These are phyloP conservation scores for Drosophila kambysellisi DNA, from an alignment of 2,888 invertebrate species.

Conservation along the genomic window DNA sequence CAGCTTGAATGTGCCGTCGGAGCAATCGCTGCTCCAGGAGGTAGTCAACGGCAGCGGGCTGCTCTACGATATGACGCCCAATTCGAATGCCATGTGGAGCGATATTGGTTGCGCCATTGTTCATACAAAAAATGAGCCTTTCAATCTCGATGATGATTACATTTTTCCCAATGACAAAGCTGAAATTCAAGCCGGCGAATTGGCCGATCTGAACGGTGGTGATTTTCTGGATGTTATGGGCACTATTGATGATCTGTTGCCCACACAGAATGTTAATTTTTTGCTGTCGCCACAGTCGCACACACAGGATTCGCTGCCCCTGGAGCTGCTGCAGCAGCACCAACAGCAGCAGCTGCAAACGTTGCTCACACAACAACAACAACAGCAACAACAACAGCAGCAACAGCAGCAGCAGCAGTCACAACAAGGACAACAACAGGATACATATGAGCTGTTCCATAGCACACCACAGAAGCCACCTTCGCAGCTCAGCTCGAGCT, in stretches of 20 bases:
- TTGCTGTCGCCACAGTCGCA: constrained; percentile 79
- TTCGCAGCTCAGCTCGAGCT: constrained; percentile 61
- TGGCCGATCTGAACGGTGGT: constrained; percentile 94
- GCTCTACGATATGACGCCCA: constrained; percentile 79
- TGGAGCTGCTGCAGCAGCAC: constrained; percentile 82
- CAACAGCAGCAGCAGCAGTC: constrained; percentile 62
- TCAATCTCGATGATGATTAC: constrained; percentile 94
- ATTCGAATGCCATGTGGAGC: constrained; percentile 85
- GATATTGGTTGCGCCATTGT: constrained; percentile 85
- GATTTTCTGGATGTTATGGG: constrained; percentile 90
- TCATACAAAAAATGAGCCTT: constrained; percentile 86
- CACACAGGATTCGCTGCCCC: constrained; percentile 75
- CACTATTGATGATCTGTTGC: constrained; percentile 92
- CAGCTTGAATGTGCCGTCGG: constrained; percentile 55
- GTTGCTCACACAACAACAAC: constrained; percentile 65
- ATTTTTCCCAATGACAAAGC: constrained; percentile 95
- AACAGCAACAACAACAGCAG: constrained; percentile 49
- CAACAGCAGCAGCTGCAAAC: constrained; percentile 69
- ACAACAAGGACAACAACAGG: constrained; percentile 34
- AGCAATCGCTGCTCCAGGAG: constrained; percentile 60
- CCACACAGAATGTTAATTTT: constrained; percentile 73
- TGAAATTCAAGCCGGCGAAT: constrained; percentile 92
- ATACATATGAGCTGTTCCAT: constrained; percentile 84
- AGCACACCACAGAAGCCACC: constrained; percentile 84
- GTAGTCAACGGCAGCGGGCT: constrained; percentile 59